Conservation (phyloP, 2,113 vertebrate species). For the Craseonycteris thonglongyai region DNA sequence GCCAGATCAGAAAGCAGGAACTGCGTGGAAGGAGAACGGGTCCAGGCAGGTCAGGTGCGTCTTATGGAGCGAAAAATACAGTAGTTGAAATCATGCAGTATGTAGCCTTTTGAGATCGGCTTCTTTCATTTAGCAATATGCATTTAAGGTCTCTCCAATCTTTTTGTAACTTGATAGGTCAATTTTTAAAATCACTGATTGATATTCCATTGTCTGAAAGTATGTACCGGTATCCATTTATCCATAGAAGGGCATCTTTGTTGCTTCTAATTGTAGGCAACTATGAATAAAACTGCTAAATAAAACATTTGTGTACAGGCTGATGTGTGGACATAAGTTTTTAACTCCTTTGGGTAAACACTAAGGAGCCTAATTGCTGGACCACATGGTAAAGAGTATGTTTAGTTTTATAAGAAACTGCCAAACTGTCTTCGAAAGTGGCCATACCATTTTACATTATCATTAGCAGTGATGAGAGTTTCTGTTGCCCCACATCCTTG, state of each 20-base stretch:
- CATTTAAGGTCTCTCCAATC: neutral
- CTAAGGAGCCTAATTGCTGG: neutral
- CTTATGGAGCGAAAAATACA: too few species aligned
- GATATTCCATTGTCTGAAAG: neutral
- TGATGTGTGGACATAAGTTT: neutral
- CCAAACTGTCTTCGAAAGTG: neutral
- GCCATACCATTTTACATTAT: neutral
- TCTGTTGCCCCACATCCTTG: neutral
- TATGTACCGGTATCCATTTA: neutral
- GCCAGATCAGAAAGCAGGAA: too few species aligned
- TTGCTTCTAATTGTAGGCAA: conserved; percentile 5
- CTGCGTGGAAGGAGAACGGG: too few species aligned
- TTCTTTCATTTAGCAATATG: neutral
- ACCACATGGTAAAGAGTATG: neutral
- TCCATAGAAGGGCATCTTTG: neutral
- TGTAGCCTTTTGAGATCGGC: neutral
- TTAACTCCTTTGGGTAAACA: neutral
- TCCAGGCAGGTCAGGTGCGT: too few species aligned
- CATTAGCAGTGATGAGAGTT: neutral
- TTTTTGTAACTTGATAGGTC: neutral
- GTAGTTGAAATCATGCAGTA: neutral
- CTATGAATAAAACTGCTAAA: neutral
- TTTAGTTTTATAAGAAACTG: neutral
- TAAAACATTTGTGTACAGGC: neutral
- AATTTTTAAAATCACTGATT: neutral